Conservation (phyloP, 2,797 vertebrate species). For the Sciaenops ocellatus region DNA sequence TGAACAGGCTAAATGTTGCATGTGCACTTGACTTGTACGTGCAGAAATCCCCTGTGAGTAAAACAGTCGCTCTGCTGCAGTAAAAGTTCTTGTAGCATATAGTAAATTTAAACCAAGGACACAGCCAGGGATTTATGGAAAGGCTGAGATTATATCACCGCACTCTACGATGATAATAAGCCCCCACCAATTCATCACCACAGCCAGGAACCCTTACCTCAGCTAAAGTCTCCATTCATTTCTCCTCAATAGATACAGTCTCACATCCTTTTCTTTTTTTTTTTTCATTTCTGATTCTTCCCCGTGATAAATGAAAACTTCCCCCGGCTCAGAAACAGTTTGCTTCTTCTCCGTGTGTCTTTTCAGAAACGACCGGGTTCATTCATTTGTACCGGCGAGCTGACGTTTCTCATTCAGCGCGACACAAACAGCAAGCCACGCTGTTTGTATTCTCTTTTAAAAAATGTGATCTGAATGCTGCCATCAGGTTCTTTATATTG, state of each 20-base stretch:
- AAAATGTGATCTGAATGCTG: slow-evolving; percentile 32
- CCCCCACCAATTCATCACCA: slow-evolving; percentile 72
- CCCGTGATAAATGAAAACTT: slow-evolving; percentile 68
- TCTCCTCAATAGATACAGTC: slow-evolving; percentile 60
- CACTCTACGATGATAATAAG: slow-evolving; percentile 73
- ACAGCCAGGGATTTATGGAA: slow-evolving; percentile 66
- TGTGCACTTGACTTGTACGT: not conserved
- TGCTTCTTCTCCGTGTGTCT: slow-evolving; percentile 35
- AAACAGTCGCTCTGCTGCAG: slow-evolving; percentile 35
- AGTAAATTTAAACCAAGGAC: slow-evolving; percentile 74
- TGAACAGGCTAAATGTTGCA: not conserved
- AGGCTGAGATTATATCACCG: slow-evolving; percentile 73
- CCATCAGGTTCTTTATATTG: slow-evolving; percentile 20
- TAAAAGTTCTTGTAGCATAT: slow-evolving; percentile 52
- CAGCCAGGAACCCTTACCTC: slow-evolving; percentile 73
- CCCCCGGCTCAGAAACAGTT: slow-evolving; percentile 51
- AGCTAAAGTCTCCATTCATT: slow-evolving; percentile 78
- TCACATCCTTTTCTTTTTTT: slow-evolving; percentile 37
- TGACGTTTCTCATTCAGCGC: slow-evolving; percentile 41
- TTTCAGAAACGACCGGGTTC: slow-evolving; percentile 39
- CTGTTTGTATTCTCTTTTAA: slow-evolving; percentile 33
- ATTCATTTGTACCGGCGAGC: slow-evolving; percentile 44
- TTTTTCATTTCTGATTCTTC: slow-evolving; percentile 52
- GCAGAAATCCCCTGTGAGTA: not conserved
- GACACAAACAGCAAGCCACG: slow-evolving; percentile 11